Evolutionary conservation across 2,113 vertebrate genomes (phyloP).

Genomic region (Piprites chloris): DNA sequence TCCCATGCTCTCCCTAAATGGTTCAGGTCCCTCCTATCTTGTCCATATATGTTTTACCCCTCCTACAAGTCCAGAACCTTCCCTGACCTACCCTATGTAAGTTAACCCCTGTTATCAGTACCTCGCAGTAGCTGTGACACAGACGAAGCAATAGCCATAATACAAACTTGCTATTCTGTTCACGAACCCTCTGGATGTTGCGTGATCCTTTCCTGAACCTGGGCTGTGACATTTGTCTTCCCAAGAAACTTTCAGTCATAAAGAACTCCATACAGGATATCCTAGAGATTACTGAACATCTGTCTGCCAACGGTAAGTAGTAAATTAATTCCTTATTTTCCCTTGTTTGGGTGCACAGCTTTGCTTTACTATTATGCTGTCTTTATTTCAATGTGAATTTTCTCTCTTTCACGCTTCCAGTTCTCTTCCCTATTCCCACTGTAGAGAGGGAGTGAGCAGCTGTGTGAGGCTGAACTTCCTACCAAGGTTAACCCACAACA

Average conservation of each 20-base stretch:
- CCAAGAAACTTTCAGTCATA: background rate
- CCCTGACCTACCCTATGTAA: too few species aligned
- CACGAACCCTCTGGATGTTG: too few species aligned
- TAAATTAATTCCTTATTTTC: background rate
- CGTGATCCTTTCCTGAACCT: too few species aligned
- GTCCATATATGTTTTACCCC: too few species aligned
- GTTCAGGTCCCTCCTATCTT: too few species aligned
- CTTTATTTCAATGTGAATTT: background rate
- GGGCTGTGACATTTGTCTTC: too few species aligned
- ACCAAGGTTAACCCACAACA: background rate
- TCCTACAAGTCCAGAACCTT: too few species aligned
- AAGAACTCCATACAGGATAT: background rate
- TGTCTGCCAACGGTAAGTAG: background rate
- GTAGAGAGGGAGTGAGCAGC: accelerated
- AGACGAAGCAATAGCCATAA: too few species aligned
- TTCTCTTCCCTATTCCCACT: background rate
- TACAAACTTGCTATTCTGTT: too few species aligned
- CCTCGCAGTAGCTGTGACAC: too few species aligned
- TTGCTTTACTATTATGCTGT: background rate
- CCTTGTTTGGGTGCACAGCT: background rate
- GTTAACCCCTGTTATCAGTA: too few species aligned
- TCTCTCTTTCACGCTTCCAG: background rate
- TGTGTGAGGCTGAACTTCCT: background rate
- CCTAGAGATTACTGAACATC: background rate
- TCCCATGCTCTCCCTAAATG: too few species aligned